phyloP scores from a whole-genome alignment of 2,113 vertebrate species.

The Scomber japonicus region DNA sequence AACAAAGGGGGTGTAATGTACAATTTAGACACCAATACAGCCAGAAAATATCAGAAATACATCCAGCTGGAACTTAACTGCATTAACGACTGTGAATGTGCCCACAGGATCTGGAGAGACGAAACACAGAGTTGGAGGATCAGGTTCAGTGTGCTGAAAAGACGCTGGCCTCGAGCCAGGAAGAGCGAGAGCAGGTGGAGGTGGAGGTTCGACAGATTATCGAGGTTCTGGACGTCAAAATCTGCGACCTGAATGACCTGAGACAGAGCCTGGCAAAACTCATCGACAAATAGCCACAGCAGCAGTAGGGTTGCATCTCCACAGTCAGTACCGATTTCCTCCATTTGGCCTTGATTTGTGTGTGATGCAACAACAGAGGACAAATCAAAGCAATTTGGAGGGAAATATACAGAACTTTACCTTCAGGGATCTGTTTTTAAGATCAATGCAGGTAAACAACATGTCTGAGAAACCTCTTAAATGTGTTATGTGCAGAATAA shows the following conservation, averaged over 20 bases:
- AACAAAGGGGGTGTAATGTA: background rate
- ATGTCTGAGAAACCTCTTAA: conserved; percentile 29
- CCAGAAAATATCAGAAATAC: background rate
- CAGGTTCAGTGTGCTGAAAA: conserved; percentile 86
- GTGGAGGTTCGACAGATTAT: conserved; percentile 87
- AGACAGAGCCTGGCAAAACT: conserved; percentile 92
- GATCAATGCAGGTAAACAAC: conserved; percentile 30
- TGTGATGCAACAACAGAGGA: conserved; percentile 11
- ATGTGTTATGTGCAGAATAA: conserved; percentile 50
- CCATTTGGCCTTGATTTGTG: conserved; percentile 34
- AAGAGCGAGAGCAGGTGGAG: conserved; percentile 84
- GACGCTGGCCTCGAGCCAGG: conserved; percentile 84
- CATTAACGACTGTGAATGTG: background rate
- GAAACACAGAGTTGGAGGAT: conserved; percentile 88
- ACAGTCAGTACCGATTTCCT: conserved; percentile 29
- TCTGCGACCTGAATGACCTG: conserved; percentile 92
- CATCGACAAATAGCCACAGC: conserved; percentile 83
- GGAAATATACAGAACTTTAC: too few relatives aligned
- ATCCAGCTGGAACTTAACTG: background rate
- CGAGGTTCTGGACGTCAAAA: conserved; percentile 91
- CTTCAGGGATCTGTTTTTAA: background rate
- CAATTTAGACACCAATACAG: background rate
- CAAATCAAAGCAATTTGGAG: too few relatives aligned
- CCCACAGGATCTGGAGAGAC: conserved; percentile 89
- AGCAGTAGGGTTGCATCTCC: conserved; percentile 60